phyloP scores from a whole-genome alignment of 2,797 vertebrate species.

The Lepus townsendii region DNA sequence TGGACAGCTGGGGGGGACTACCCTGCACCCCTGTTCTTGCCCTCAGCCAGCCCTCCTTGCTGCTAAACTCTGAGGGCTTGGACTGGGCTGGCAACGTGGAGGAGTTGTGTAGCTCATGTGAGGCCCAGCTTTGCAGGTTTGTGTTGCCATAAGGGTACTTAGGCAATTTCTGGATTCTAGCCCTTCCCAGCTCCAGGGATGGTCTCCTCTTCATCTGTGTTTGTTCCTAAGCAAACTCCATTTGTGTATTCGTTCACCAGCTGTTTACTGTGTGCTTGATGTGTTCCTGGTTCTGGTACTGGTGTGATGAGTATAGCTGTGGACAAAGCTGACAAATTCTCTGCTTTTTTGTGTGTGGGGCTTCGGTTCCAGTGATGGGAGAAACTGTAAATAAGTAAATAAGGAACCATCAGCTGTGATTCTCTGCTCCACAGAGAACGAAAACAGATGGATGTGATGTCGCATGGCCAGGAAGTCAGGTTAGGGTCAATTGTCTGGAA shows the following conservation, averaged over 20 bases:
- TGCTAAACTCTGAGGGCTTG: background rate
- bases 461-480: constrained; percentile 2
- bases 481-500: background rate
- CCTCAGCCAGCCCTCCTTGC: background rate
- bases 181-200: background rate
- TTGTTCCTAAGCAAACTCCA: constrained; percentile 51
- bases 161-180: constrained; percentile 7
- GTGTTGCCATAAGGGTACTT: background rate
- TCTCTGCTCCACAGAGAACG: background rate
- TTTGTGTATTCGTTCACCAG: background rate
- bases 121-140: background rate
- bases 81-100: background rate
- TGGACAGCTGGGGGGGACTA: background rate
- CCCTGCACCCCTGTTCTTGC: background rate
- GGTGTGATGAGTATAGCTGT: background rate
- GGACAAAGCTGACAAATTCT: background rate
- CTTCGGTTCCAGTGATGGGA: background rate
- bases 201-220: constrained; percentile 34
- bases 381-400: background rate
- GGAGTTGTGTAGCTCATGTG: background rate
- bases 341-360: background rate
- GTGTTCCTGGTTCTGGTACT: background rate
- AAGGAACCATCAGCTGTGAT: background rate
- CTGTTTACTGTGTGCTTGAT: background rate
- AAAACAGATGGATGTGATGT: background rate